Evolutionary conservation across 2,113 vertebrate species (phyloP).

Genomic region (Phalacrocorax pelagicus): DNA sequence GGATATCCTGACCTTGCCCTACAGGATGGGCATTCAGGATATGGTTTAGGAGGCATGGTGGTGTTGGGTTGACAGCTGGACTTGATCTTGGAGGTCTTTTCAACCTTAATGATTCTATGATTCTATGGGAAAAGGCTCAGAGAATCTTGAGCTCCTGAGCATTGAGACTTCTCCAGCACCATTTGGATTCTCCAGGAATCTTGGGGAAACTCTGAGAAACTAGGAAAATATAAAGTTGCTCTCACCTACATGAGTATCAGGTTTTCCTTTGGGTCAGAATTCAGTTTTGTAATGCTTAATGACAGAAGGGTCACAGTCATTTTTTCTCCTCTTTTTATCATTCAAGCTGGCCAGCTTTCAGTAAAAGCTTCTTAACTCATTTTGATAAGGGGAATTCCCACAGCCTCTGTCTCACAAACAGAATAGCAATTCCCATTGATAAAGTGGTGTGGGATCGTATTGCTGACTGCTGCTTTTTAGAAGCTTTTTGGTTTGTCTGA

Average conservation of each 20-base stretch:
- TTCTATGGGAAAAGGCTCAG: background rate
- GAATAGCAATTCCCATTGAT: background rate
- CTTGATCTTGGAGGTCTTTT: too few species aligned
- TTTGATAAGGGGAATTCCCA: slow-evolving; percentile 32
- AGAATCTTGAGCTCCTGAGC: background rate
- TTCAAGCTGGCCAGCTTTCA: background rate
- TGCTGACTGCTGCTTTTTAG: background rate
- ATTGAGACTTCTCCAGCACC: background rate
- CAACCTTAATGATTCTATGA: too few species aligned
- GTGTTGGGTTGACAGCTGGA: too few species aligned
- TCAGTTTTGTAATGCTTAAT: background rate
- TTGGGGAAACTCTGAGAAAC: background rate
- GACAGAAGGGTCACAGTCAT: background rate
- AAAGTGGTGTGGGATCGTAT: background rate
- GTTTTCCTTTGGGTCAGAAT: background rate
- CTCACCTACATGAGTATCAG: background rate
- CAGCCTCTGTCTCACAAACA: background rate
- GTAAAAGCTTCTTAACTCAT: background rate
- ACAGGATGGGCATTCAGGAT: too few species aligned
- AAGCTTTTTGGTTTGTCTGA: background rate
- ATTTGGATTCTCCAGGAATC: background rate
- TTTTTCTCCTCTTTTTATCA: background rate
- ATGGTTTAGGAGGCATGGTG: too few species aligned
- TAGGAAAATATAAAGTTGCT: background rate
- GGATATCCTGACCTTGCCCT: background rate